A percentile compares a stretch with the other conserved stretches of the same genome.
phyloP scores from a whole-genome alignment of 2,888 invertebrate species.

The Polydrusus tereticollis region DNA sequence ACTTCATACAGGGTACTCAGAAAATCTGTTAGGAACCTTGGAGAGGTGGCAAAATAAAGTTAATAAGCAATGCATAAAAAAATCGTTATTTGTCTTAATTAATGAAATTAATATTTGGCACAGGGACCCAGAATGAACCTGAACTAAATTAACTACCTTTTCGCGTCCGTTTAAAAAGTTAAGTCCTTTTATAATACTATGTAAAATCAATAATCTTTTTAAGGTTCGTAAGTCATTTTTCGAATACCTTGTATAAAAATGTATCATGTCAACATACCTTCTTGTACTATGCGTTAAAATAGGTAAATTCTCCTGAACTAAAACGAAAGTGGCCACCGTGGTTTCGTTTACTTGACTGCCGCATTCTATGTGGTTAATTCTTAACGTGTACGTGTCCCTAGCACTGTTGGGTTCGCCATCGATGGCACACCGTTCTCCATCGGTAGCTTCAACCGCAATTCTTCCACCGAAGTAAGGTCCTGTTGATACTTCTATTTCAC shows the following conservation, averaged over 20 bases:
- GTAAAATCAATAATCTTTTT: too few relatives aligned
- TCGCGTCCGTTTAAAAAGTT: too few relatives aligned
- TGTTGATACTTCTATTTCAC: slow-evolving; percentile 86
- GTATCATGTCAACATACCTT: slow-evolving; percentile 47
- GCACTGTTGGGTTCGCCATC: slow-evolving; percentile 82
- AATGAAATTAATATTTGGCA: too few relatives aligned
- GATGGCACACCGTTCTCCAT: slow-evolving; percentile 79
- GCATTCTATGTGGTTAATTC: slow-evolving; percentile 81
- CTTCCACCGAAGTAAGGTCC: slow-evolving; percentile 86
- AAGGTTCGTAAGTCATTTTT: too few relatives aligned
- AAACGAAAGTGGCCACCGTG: slow-evolving; percentile 84
- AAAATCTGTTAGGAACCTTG: too few relatives aligned
- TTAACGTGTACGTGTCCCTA: slow-evolving; percentile 79
- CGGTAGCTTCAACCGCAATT: slow-evolving; percentile 80
- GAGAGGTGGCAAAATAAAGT: too few relatives aligned
- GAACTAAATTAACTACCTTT: too few relatives aligned
- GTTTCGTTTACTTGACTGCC: slow-evolving; percentile 77
- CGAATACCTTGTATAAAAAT: not conserved
- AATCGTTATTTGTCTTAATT: too few relatives aligned
- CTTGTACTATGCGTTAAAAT: slow-evolving; percentile 81
- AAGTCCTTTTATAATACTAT: too few relatives aligned
- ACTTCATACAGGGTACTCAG: too few relatives aligned
- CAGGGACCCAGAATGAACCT: too few relatives aligned
- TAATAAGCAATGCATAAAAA: too few relatives aligned
- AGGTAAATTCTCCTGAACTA: slow-evolving; percentile 86